These are phyloP conservation scores for Nomada ferruginata DNA, from an alignment of 2,888 invertebrate species.

Conservation along the genomic window DNA sequence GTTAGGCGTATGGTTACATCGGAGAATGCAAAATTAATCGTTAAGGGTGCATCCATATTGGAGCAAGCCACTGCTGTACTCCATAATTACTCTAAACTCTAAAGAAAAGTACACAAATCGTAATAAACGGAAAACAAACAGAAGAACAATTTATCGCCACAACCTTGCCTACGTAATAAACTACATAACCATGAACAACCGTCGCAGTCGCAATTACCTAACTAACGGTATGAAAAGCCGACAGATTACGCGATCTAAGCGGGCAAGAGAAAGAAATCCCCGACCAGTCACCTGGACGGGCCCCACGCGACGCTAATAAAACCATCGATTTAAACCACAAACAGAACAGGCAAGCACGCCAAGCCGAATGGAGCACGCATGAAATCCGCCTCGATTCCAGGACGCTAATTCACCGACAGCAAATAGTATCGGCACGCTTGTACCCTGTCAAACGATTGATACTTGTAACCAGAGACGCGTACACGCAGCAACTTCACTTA, in stretches of 20 bases:
- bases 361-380: neutral
- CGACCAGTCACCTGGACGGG: neutral
- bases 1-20: neutral
- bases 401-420: conserved; percentile 38
- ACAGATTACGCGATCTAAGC: neutral
- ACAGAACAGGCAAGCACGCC: neutral
- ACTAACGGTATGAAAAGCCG: conserved; percentile 8
- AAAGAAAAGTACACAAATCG: too few relatives aligned
- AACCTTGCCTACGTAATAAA: too few relatives aligned
- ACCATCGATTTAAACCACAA: conserved; percentile 2
- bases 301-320: conserved; percentile 1
- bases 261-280: neutral
- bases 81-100: too few relatives aligned
- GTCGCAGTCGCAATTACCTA: neutral
- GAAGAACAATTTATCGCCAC: too few relatives aligned
- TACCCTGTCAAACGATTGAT: conserved; percentile 50
- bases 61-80: too few relatives aligned
- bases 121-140: too few relatives aligned
- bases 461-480: conserved; percentile 49
- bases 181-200: too few relatives aligned
- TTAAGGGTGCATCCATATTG: neutral
- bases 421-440: conserved; percentile 22
- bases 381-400: conserved; percentile 3
- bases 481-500: conserved; percentile 50
- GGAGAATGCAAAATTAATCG: neutral